These are phyloP conservation scores for Oncopodura yosiiana DNA, from an alignment of 1,140 invertebrate species.

Conservation along the genomic window DNA sequence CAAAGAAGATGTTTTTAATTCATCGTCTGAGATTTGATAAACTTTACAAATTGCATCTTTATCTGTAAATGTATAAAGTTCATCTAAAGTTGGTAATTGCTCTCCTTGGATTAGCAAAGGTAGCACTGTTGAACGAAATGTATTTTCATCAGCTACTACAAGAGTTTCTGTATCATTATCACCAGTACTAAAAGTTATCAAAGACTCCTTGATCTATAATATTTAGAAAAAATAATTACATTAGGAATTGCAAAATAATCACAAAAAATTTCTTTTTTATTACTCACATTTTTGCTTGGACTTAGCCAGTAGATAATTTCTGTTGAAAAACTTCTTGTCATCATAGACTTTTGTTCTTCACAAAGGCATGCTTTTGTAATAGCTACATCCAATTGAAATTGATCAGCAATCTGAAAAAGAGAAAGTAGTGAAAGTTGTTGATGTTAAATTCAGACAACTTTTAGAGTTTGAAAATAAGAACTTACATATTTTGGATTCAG, in stretches of 20 bases:
- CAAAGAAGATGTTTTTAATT: slow-evolving; percentile 42
- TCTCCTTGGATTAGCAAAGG: slow-evolving; percentile 45
- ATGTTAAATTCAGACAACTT: no score
- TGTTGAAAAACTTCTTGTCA: slow-evolving; percentile 52
- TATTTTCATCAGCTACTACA: slow-evolving; percentile 43
- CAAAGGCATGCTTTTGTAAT: slow-evolving; percentile 55
- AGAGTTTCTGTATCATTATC: slow-evolving; percentile 48
- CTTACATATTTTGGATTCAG: slow-evolving; percentile 46
- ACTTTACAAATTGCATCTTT: slow-evolving; percentile 44
- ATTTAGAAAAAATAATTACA: background rate
- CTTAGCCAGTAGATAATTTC: slow-evolving; percentile 62
- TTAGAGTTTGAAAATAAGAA: background rate
- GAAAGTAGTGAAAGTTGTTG: background rate
- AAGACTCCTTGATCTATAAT: slow-evolving; percentile 40
- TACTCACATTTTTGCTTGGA: slow-evolving; percentile 48
- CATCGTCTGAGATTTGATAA: slow-evolving; percentile 49
- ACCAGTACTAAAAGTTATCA: slow-evolving; percentile 53
- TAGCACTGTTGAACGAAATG: no score
- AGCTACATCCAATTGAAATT: slow-evolving; percentile 55
- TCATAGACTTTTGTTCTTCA: slow-evolving; percentile 44
- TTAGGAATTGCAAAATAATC: background rate
- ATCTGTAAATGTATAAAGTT: slow-evolving; percentile 43
- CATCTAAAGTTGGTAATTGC: slow-evolving; percentile 40
- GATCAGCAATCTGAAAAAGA: slow-evolving; percentile 47
- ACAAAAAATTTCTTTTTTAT: background rate